Conservation (phyloP, 2,113 vertebrate genomes). For the Antechinus stuartii region DNA sequence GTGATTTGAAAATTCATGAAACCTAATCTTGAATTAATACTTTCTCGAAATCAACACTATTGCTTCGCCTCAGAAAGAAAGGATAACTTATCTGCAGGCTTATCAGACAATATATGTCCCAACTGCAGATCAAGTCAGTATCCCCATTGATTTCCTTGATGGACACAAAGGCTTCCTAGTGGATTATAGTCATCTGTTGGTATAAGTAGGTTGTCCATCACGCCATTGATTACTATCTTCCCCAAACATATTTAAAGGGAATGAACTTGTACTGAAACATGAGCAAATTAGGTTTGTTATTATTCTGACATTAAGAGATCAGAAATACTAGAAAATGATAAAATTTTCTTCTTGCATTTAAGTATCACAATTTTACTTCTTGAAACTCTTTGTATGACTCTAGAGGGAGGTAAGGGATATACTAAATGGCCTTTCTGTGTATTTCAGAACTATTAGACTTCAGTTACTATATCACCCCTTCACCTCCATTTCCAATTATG, state of each 20-base stretch:
- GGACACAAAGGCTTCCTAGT: background rate
- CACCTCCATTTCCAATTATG: background rate
- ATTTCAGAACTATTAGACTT: background rate
- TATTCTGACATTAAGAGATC: constrained; percentile 1
- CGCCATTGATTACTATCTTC: background rate
- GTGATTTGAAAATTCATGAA: background rate
- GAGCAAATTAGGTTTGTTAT: background rate
- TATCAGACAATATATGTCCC: background rate
- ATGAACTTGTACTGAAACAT: background rate
- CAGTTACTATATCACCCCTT: background rate
- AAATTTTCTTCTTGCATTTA: background rate
- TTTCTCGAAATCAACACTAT: background rate
- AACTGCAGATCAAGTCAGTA: background rate
- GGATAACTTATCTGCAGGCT: background rate
- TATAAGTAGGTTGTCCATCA: background rate
- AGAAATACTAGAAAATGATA: background rate
- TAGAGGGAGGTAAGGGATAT: background rate
- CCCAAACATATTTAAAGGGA: background rate
- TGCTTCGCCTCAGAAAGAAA: background rate
- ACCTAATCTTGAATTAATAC: background rate
- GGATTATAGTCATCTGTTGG: background rate
- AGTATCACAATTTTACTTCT: background rate
- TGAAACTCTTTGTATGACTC: constrained; percentile 26
- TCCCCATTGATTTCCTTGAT: background rate
- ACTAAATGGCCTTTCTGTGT: background rate